Conservation (phyloP, 2,888 invertebrate species). For the Orchestes rusci region DNA sequence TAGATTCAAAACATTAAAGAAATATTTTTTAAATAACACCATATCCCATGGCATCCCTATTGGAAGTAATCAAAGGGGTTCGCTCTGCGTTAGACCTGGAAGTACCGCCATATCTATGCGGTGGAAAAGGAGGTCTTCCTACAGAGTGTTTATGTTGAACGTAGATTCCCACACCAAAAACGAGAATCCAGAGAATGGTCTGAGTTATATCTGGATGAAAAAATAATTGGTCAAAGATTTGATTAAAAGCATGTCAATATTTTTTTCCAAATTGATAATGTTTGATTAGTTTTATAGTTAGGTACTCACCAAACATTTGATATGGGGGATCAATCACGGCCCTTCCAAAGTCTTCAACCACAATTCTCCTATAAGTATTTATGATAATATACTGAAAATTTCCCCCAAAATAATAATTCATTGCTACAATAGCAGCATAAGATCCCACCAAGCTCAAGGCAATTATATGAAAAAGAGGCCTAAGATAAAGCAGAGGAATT, state of each 20-base stretch:
- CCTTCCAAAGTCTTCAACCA: conserved; percentile 50
- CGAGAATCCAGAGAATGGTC: conserved; percentile 48
- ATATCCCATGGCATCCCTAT: too few species aligned
- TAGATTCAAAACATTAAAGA: too few species aligned
- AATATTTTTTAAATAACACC: too few species aligned
- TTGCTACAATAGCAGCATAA: conserved; percentile 53
- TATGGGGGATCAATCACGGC: conserved; percentile 56
- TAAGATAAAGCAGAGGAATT: conserved; percentile 31
- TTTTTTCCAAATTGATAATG: too few species aligned
- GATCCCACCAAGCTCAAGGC: conserved; percentile 58
- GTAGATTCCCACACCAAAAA: conserved; percentile 49
- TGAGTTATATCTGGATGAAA: conserved; percentile 52
- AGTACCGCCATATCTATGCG: too few species aligned
- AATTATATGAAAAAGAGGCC: conserved; percentile 48
- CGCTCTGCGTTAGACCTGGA: too few species aligned
- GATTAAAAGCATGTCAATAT: too few species aligned
- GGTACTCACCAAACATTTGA: conserved; percentile 52
- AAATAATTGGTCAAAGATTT: conserved; percentile 2
- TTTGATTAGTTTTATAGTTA: too few species aligned
- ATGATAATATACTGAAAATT: conserved; percentile 62
- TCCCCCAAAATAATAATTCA: conserved; percentile 59
- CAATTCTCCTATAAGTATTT: conserved; percentile 58
- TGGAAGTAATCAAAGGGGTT: too few species aligned
- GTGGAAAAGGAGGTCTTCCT: conserved; percentile 58
- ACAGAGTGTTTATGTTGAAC: conserved; percentile 52